Evolutionary conservation across 2,113 vertebrate species (phyloP).

Genomic region (Aspiorhynchus laticeps): DNA sequence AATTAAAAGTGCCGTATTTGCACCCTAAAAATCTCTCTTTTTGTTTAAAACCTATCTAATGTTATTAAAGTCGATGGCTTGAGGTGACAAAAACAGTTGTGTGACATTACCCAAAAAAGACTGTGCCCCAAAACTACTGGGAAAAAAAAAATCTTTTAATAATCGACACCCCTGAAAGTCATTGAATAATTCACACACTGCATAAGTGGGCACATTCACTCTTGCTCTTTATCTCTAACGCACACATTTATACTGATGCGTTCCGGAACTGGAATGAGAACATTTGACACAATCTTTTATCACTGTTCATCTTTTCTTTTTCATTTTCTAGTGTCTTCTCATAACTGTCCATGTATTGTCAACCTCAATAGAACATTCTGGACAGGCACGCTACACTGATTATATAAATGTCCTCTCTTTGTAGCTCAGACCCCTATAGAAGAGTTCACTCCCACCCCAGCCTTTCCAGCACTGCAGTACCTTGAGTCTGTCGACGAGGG

Average conservation of each 20-base stretch:
- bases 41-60: neutral
- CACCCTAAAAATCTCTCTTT: neutral
- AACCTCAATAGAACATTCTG: neutral
- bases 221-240: slow-evolving; percentile 1
- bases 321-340: neutral
- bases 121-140: neutral
- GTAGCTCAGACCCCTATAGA: slow-evolving; percentile 92
- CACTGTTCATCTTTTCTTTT: neutral
- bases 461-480: slow-evolving; percentile 91
- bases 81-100: neutral
- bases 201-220: neutral
- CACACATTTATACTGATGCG: neutral
- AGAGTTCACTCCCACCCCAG: slow-evolving; percentile 91
- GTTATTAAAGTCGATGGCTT: neutral
- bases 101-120: neutral
- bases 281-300: neutral
- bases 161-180: neutral
- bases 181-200: slow-evolving; percentile 2
- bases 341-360: neutral
- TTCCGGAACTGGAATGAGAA: neutral
- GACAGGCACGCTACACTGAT: slow-evolving; percentile 18
- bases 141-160: neutral
- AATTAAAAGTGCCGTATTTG: neutral
- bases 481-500: slow-evolving; percentile 93
- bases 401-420: slow-evolving; percentile 43